These are phyloP conservation scores for Amphipyra tragopoginis DNA, from an alignment of 2,888 invertebrate genomes.

Conservation along the genomic window DNA sequence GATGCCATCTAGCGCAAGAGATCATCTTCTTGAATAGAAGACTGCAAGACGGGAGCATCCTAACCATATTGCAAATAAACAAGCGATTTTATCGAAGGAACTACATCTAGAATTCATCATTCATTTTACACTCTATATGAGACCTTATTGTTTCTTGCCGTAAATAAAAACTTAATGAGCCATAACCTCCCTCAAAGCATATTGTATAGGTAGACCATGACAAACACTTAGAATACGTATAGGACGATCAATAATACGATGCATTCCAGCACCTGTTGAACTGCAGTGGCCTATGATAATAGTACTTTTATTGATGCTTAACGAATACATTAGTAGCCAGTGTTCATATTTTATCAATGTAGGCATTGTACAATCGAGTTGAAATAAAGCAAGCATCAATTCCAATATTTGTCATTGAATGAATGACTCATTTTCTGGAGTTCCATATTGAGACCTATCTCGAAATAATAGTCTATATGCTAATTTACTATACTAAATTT, in stretches of 20 bases:
- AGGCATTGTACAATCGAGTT: not conserved
- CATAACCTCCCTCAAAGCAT: conserved; percentile 38
- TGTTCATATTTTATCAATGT: not conserved
- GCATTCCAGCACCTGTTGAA: conserved; percentile 28
- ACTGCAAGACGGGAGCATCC: too few relatives aligned
- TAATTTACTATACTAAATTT: too few relatives aligned
- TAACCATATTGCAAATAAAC: too few relatives aligned
- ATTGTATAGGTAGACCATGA: not conserved
- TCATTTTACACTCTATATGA: not conserved
- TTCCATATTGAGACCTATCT: not conserved
- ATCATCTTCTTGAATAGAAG: too few relatives aligned
- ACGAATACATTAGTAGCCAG: conserved; percentile 4
- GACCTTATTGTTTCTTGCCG: conserved; percentile 12
- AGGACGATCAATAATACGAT: conserved; percentile 13
- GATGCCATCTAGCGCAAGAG: too few relatives aligned
- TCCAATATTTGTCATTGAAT: not conserved
- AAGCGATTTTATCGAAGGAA: too few relatives aligned
- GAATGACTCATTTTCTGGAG: conserved; percentile 1
- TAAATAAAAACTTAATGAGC: conserved; percentile 32
- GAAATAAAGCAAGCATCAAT: not conserved
- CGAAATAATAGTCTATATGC: too few relatives aligned
- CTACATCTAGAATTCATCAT: too few relatives aligned
- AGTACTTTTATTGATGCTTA: conserved; percentile 10
- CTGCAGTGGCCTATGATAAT: conserved; percentile 20
- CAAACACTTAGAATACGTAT: not conserved